Evolutionary conservation across 2,797 vertebrate genomes (phyloP), one percentile per base, ranked within the genome.

Genomic region (Schizopygopsis malacanthus): DNA sequence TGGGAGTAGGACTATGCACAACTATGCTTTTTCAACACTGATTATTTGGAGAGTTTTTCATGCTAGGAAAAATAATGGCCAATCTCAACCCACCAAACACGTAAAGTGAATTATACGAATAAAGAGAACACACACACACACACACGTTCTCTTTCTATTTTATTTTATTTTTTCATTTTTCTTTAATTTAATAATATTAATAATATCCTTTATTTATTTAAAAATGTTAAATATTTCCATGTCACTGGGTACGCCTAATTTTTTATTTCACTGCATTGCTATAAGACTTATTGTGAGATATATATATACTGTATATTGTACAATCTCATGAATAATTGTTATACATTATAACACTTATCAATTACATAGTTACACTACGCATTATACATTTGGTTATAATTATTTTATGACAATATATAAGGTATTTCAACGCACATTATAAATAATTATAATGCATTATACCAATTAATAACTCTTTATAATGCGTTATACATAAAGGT

Each of bases 1-100:
- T 75, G 41, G 43, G 20, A 37, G 41, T 11, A 75, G 20, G 33
- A 6, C 56, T 47, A 6, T 71, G n/a, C 39, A 71, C 28, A 82
- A 41, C 47, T 28, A 37, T 12, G 28, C 25, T 52, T 52, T 69
- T 52, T 59, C 25, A 20, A 20, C 52, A 43, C 12, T 61, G 56
- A 79, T 79, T 73, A 47, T 54, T 73, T 47, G n/a, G 54, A 61
- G 39, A 11, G 45, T 77, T 54, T 79, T 41, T 61, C 54, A 61
- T 25, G 76, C 76, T 79, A 2, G 22, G 8, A 43, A 41, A 77
- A 41, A 77, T 77, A 79, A 43, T 10, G 13, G 37, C 25, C 33
- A 25, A 28, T 41, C 54, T 28, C 22, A 61, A 28, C 54, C 56
- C 56, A 61, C 54, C 3, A 45, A 25, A 41, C 3, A 59, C 2